Percentiles rank a stretch among this genome's conserved stretches.
These are phyloP conservation scores for Drosophila cyrtoloma DNA, from an alignment of 2,888 invertebrate species.

Conservation along the genomic window DNA sequence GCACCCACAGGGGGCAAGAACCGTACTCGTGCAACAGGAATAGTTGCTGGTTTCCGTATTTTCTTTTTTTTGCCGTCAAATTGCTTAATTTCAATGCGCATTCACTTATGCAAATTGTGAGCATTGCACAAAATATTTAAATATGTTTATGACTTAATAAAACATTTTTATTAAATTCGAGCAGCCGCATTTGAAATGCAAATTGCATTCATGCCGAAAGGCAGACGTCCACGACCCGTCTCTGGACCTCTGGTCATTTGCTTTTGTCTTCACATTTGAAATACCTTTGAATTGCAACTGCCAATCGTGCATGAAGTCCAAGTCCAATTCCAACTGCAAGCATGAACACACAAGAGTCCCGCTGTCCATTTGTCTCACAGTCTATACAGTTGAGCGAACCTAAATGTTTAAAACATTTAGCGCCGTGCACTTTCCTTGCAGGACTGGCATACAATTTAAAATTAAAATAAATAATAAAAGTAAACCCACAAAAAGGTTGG, in stretches of 20 bases:
- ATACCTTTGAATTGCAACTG: conserved; percentile 83
- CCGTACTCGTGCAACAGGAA: conserved; percentile 42
- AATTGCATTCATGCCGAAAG: conserved; percentile 63
- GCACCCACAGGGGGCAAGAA: conserved; percentile 54
- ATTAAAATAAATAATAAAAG: conserved; percentile 71
- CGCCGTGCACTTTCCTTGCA: conserved; percentile 73
- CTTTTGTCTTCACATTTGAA: conserved; percentile 64
- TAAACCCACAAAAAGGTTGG: conserved; percentile 7
- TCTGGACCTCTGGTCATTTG: conserved; percentile 16
- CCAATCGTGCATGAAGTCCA: conserved; percentile 82
- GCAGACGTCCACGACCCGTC: conserved; percentile 23
- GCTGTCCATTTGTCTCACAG: conserved; percentile 22
- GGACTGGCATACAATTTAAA: conserved; percentile 71
- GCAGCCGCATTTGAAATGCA: conserved; percentile 74
- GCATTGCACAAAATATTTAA: conserved; percentile 54
- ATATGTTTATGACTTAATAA: conserved; percentile 79
- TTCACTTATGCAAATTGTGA: conserved; percentile 72
- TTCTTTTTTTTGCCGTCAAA: conserved; percentile 46
- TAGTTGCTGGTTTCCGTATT: conserved; percentile 65
- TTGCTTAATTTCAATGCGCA: conserved; percentile 76
- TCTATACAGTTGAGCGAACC: conserved; percentile 21
- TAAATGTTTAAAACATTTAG: conserved; percentile 74
- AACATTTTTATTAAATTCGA: conserved; percentile 80
- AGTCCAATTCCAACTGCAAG: conserved; percentile 38
- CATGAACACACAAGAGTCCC: conserved; percentile 24